These are phyloP conservation scores for Dipodomys ordii DNA, from an alignment of 2,113 vertebrate species.

Conservation along the genomic window DNA sequence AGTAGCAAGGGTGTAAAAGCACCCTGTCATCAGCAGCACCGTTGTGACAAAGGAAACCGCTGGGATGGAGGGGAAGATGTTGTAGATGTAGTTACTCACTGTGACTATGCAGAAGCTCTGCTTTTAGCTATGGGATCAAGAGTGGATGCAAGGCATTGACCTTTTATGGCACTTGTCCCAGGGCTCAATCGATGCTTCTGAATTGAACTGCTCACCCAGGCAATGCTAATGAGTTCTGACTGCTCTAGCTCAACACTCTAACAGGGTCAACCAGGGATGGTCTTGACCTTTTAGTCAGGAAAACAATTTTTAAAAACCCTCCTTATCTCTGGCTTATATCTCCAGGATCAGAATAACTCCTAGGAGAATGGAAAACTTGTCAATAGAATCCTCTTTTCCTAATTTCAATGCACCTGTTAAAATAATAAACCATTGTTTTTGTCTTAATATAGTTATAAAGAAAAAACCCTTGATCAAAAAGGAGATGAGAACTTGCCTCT, in stretches of 20 bases:
- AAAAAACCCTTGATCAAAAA: constrained; percentile 23
- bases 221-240: constrained; percentile 51
- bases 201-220: constrained; percentile 48
- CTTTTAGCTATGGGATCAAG: background rate
- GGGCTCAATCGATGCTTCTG: background rate
- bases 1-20: background rate
- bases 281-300: background rate
- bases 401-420: background rate
- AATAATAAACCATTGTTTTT: background rate
- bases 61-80: background rate
- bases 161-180: constrained; percentile 12
- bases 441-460: background rate
- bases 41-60: background rate
- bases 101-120: background rate
- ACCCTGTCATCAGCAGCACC: background rate
- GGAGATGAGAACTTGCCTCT: background rate
- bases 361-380: background rate
- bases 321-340: background rate
- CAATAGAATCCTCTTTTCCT: background rate
- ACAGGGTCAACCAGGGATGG: constrained; percentile 50
- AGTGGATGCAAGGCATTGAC: background rate
- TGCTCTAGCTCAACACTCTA: constrained; percentile 29
- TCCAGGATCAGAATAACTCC: background rate
- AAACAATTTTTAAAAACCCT: background rate
- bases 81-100: background rate